A percentile compares a stretch with the other conserved stretches of the same genome.
Conservation (phyloP, 2,797 vertebrate species). For the Carduelis carduelis region DNA sequence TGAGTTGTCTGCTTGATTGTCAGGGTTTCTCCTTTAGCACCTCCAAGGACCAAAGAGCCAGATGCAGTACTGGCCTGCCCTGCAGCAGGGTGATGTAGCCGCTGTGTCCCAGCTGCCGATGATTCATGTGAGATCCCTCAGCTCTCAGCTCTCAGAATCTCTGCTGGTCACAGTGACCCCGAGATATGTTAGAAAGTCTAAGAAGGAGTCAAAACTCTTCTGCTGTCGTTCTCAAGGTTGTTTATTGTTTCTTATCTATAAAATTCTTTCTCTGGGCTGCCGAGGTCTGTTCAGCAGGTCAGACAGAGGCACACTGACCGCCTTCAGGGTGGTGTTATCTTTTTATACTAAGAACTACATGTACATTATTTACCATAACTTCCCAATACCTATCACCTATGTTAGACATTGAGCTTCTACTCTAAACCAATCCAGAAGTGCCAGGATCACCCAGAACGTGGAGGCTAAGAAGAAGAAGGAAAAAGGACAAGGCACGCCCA, state of each 20-base stretch:
- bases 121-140: neutral
- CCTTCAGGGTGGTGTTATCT: neutral
- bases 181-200: neutral
- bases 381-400: too few relatives aligned
- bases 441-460: too few relatives aligned
- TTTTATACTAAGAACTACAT: neutral
- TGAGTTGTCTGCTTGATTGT: neutral
- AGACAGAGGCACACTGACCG: neutral
- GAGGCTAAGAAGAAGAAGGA: neutral
- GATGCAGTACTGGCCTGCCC: neutral
- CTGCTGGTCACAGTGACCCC: neutral
- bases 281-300: neutral
- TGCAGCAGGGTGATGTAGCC: neutral
- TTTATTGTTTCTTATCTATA: neutral
- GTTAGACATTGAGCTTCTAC: too few relatives aligned
- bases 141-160: neutral
- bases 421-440: too few relatives aligned
- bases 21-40: neutral
- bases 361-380: too few relatives aligned
- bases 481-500: neutral
- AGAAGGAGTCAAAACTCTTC: neutral
- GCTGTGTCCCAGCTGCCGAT: neutral
- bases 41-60: neutral
- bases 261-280: neutral
- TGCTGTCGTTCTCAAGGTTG: neutral